A percentile compares a stretch with the other conserved stretches of the same genome.
These are phyloP conservation scores for Poecilobothrus nobilitatus DNA, from an alignment of 2,888 invertebrate genomes.

Conservation along the genomic window DNA sequence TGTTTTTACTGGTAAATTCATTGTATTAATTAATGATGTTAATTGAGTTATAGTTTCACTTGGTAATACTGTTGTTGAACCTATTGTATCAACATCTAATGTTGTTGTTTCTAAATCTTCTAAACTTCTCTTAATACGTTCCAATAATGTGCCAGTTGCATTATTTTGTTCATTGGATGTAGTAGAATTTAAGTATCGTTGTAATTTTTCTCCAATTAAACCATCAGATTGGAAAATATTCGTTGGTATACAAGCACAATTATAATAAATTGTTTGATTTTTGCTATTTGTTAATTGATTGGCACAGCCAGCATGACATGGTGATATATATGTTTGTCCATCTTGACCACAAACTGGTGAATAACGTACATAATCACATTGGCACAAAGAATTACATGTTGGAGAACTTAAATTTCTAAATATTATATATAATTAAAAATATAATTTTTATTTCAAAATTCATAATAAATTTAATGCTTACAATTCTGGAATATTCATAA, in stretches of 20 bases:
- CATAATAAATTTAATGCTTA: constrained; percentile 18
- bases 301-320: constrained; percentile 71
- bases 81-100: background rate
- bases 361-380: constrained; percentile 62
- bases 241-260: constrained; percentile 14
- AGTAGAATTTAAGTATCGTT: background rate
- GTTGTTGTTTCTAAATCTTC: background rate
- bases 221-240: background rate
- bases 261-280: constrained; percentile 42
- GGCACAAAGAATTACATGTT: constrained; percentile 56
- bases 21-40: too few relatives aligned
- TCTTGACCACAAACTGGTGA: constrained; percentile 63
- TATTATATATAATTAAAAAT: background rate
- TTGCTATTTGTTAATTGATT: constrained; percentile 39
- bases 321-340: constrained; percentile 62
- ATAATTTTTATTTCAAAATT: background rate
- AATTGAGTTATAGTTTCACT: background rate
- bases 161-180: background rate
- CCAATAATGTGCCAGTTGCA: background rate
- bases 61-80: background rate
- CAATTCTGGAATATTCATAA: constrained; percentile 37
- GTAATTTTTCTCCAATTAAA: constrained; percentile 13
- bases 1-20: too few relatives aligned
- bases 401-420: constrained; percentile 22
- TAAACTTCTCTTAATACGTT: background rate